Base-by-base conservation (phyloP, 2,113 vertebrate genomes). In the Camelus dromedarius region DNA sequence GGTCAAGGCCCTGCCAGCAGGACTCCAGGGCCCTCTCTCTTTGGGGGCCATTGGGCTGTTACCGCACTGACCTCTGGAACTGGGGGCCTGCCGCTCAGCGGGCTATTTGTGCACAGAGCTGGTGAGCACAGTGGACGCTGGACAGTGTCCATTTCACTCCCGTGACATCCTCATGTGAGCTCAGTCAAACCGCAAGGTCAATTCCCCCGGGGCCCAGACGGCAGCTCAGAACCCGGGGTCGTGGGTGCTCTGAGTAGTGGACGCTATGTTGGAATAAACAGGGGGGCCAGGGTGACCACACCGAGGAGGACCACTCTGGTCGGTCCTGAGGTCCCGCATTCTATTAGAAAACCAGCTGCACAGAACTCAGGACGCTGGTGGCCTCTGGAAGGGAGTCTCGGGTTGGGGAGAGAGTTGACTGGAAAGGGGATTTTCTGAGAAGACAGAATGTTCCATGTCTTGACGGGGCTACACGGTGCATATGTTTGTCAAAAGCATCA, bases 341-440 rank as follows among this genome's bases (percentile, higher is more conserved):
- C 97, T 83, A 76, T 94, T 56, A 88, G 0, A 54, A 96, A 97
- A 91, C 8, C 28, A 11, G 42, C n/a, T 35, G 81, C 50, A 22
- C 11, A 8, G n/a, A n/a, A 4, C 15, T 30, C 48, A 26, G 60
- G 26, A 11, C 0, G 0, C 2, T 0, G 6, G 14, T n/a, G n/a
- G 35, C 42, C 28, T 86, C 84, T 14, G 26, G 35, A 9, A 81
- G 19, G 56, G 52, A 64, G 16, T 16, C 6, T 1, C 1, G 1
- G 18, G 7, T 28, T 2, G 16, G 42, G 50, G 14, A 10, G 15
- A 8, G 24, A 24, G 30, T 0, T 38, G 18, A 19, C 2, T 28
- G 1, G 16, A n/a, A 32, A 83, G 15, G 22, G 42, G 28, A 9
- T 8, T 19, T 79, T 50, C 66, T 22, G 14, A 54, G 18, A 30